Evolutionary conservation across 2,888 invertebrate species (phyloP).

Genomic region (Epirrita christyi): DNA sequence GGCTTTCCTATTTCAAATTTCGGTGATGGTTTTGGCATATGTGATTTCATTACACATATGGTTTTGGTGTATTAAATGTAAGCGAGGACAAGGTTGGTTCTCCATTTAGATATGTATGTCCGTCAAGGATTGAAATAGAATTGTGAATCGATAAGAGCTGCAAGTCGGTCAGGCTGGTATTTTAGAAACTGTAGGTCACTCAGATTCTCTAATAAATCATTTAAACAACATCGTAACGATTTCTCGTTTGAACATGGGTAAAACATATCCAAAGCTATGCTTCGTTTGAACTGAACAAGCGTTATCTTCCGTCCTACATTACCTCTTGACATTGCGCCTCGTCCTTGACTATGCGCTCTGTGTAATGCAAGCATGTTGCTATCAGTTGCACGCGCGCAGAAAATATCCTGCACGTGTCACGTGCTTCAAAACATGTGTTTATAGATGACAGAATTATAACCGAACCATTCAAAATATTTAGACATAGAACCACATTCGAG

Average conservation of each 20-base stretch:
- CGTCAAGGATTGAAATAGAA: conserved; percentile 14
- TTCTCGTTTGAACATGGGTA: conserved; percentile 11
- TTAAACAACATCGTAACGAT: not conserved
- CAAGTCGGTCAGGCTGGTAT: conserved; percentile 15
- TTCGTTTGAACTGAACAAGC: conserved; percentile 37
- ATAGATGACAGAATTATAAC: conserved; percentile 31
- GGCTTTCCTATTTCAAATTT: conserved; percentile 57
- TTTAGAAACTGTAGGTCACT: conserved; percentile 6
- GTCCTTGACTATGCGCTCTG: conserved; percentile 70
- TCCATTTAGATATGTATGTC: conserved; percentile 12
- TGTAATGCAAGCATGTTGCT: conserved; percentile 57
- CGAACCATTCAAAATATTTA: conserved; percentile 29
- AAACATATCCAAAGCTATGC: conserved; percentile 7
- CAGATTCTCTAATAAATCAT: not conserved
- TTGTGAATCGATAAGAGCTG: conserved; percentile 17
- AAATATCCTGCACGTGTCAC: conserved; percentile 74
- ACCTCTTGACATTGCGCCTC: conserved; percentile 63
- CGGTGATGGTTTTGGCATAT: too few relatives aligned
- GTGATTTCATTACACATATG: too few relatives aligned
- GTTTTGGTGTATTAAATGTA: conserved; percentile 20
- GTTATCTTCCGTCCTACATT: conserved; percentile 61
- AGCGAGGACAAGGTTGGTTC: not conserved
- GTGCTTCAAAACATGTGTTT: conserved; percentile 54
- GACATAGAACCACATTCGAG: conserved; percentile 2
- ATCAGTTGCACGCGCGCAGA: conserved; percentile 76